Evolutionary conservation across 2,888 invertebrate genomes (phyloP), one percentile per base, ranked within the genome.

Genomic region (Diaprepes abbreviatus): DNA sequence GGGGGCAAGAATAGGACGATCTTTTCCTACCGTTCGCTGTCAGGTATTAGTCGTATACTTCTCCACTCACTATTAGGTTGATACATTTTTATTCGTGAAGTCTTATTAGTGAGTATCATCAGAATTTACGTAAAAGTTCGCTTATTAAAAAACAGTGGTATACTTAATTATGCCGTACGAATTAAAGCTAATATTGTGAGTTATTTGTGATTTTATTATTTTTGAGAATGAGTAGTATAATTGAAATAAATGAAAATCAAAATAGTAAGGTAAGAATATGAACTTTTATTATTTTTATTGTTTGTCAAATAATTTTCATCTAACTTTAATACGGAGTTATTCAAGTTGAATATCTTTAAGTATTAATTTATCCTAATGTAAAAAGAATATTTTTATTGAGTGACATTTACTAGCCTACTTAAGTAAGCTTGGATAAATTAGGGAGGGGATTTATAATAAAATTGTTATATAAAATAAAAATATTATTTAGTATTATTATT

Each of bases 241-340:
- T 28, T 43, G 28, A 54, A 40, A 54, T 54, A 21, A 38, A 31
- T 43, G 9, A 45, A 7, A 65, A 45, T 16, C 45, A 33, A 16
- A 40, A 33, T 57, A 45, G 3, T 45, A 65, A 65, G 64, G 64
- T 65, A 63, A 33, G 33, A 59, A 21, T 38, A 36, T 35, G 10
- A n/a, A 35, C n/a, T 24, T 24, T 24, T n/a, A n/a, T n/a, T n/a
- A n/a, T n/a, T n/a, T n/a, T n/a, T n/a, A n/a, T n/a, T n/a, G n/a
- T n/a, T n/a, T n/a, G n/a, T n/a, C n/a, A n/a, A n/a, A n/a, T n/a
- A n/a, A n/a, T n/a, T n/a, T n/a, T n/a, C n/a, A n/a, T n/a, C n/a
- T n/a, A n/a, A n/a, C n/a, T n/a, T n/a, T n/a, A n/a, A n/a, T n/a
- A n/a, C n/a, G n/a, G n/a, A n/a, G n/a, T n/a, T n/a, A n/a, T n/a